Evolutionary conservation across 2,888 invertebrate genomes (phyloP).

Genomic region (Didymodactylos carnosus): DNA sequence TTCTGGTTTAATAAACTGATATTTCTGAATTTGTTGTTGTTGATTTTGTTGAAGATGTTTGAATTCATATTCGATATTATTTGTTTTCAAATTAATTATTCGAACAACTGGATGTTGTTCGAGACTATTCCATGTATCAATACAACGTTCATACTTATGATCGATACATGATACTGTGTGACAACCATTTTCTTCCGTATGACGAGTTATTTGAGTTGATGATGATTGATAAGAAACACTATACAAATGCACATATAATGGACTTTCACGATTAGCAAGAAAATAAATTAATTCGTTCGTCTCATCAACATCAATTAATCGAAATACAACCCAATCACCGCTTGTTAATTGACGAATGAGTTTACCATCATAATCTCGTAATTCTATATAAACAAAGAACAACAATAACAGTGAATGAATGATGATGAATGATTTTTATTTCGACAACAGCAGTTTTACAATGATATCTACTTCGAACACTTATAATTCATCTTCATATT

Average conservation of each 20-base stretch:
- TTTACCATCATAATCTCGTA: background rate
- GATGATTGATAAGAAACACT: background rate
- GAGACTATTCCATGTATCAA: background rate
- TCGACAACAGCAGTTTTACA: too few relatives aligned
- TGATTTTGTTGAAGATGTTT: background rate
- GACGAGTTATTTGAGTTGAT: background rate
- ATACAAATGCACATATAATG: background rate
- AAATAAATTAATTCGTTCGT: background rate
- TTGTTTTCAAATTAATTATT: background rate
- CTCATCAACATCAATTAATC: background rate
- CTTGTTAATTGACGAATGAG: background rate
- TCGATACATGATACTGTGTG: background rate
- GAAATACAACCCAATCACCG: background rate
- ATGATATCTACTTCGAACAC: too few relatives aligned
- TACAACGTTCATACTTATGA: background rate
- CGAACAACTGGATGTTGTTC: background rate
- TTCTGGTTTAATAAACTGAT: background rate
- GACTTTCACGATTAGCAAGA: background rate
- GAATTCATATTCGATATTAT: background rate
- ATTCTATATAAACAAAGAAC: too few relatives aligned
- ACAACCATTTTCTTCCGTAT: background rate
- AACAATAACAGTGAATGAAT: too few relatives aligned
- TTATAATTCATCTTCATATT: too few relatives aligned
- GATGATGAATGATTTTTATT: too few relatives aligned
- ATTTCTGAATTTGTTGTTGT: background rate